Evolutionary conservation across 2,113 vertebrate genomes (phyloP).

Genomic region (Acanthisitta chloris): DNA sequence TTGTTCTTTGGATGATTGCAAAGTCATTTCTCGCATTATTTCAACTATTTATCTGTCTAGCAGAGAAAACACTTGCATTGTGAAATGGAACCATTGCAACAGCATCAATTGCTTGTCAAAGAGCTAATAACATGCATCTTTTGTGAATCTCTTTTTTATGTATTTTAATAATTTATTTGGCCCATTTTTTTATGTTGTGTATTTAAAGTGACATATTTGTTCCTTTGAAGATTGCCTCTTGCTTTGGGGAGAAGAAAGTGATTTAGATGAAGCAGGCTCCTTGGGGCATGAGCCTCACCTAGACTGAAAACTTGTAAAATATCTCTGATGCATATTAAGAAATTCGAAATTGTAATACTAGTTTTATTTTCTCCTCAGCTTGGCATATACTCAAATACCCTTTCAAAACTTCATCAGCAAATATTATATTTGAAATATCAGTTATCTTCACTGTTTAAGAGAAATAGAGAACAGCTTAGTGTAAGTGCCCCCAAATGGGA

Average conservation of each 20-base stretch:
- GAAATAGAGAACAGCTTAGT: neutral
- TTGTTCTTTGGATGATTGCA: constrained; percentile 20
- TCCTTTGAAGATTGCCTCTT: constrained; percentile 69
- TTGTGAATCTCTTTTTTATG: constrained; percentile 36
- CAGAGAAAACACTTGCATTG: neutral
- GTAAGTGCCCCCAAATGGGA: neutral
- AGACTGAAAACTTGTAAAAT: constrained; percentile 18
- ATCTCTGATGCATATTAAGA: constrained; percentile 16
- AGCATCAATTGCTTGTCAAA: constrained; percentile 29
- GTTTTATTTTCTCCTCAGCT: neutral
- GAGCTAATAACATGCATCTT: constrained; percentile 1
- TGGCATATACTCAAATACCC: neutral
- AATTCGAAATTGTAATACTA: neutral
- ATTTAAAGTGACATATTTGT: constrained; percentile 69
- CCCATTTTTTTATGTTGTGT: constrained; percentile 67
- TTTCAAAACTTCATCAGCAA: neutral
- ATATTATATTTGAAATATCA: neutral
- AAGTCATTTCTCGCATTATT: constrained; percentile 35
- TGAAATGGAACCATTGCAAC: constrained; percentile 16
- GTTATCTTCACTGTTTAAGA: neutral
- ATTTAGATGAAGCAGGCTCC: constrained; percentile 45
- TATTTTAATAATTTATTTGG: constrained; percentile 75
- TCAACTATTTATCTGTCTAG: constrained; percentile 28
- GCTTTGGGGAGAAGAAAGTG: constrained; percentile 50
- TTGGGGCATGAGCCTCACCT: constrained; percentile 16